Percentiles rank a stretch among this genome's conserved stretches.
phyloP scores from a whole-genome alignment of 23 tunicate genomes.

The Halocynthia roretzi region DNA sequence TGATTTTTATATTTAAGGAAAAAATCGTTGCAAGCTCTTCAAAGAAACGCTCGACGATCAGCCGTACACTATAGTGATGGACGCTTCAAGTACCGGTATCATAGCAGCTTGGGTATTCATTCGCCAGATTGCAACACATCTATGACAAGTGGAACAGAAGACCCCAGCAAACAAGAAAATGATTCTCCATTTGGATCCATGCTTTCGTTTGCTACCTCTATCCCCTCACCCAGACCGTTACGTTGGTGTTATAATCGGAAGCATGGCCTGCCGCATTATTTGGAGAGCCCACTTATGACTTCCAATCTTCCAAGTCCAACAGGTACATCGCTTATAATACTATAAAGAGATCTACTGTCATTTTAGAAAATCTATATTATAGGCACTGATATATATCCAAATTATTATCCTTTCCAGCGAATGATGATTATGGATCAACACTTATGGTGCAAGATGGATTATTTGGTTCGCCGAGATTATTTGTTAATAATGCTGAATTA shows the following conservation, averaged over 20 bases:
- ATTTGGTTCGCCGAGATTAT: neutral
- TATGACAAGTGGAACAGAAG: constrained; percentile 26
- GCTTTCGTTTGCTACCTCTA: constrained; percentile 58
- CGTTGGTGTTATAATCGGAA: constrained; percentile 19
- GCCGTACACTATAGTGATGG: neutral
- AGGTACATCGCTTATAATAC: constrained; percentile 7
- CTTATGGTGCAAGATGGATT: neutral
- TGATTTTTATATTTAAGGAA: neutral
- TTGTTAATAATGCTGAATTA: neutral
- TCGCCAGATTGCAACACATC: constrained; percentile 6
- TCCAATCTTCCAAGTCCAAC: constrained; percentile 17
- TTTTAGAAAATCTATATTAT: neutral
- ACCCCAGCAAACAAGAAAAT: neutral
- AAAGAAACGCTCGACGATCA: constrained; percentile 19
- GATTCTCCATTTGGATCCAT: constrained; percentile 79
- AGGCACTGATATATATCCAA: neutral
- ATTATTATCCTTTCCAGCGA: neutral
- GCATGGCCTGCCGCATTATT: neutral
- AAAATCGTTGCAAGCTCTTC: constrained; percentile 14
- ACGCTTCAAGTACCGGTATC: neutral
- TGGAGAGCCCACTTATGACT: constrained; percentile 1
- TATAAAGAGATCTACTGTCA: neutral
- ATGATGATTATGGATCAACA: constrained; percentile 6
- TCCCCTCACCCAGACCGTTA: constrained; percentile 90
- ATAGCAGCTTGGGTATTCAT: neutral